Base-by-base conservation (phyloP, 2,113 vertebrate genomes). In the Onychorhynchus coronatus region DNA sequence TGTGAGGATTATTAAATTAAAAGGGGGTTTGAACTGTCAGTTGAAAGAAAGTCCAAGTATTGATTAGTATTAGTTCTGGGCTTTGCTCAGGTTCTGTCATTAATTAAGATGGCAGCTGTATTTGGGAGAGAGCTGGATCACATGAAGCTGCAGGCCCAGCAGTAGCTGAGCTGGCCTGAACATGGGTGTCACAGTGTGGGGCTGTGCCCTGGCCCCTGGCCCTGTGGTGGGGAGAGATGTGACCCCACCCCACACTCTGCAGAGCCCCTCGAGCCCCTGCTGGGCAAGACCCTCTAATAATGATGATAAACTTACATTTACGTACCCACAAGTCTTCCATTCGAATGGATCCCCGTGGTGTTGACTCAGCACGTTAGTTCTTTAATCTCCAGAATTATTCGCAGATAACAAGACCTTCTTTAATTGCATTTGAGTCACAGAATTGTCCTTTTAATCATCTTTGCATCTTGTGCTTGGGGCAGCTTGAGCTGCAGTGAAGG, bases 311-410 rank as follows among this genome's bases (percentile, higher is more conserved):
- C 44, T 50, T 25, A 0, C 8, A 35, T 84, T 94, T 85, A n/a
- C 52, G 37, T 47, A 9, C 22, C 35, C 44, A 10, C 15, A 24
- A 41, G 5, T 33, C 52, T 62, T 18, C 75, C 31, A 24, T 52
- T 66, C 1, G 1, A 52, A 44, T 31, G 41, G 65, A 53, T 20
- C 18, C 18, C 27, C 16, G 2, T 12, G 21, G 6, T 27, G 12
- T 11, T 59, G 33, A 52, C 30, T 74, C 31, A 33, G 50, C 6
- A 9, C 14, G 13, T 0, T 0, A 81, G 42, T 7, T 20, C 14
- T 74, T 79, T n/a, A 33, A 37, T 8, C 13, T 70, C 27, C 10
- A n/a, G 68, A 76, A 72, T 55, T 42, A 23, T 14, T 55, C 35
- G 14, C 30, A 28, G 50, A 8, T n/a, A 63, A 59, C 5, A 17